Percentiles rank a stretch among this genome's conserved stretches.
phyloP scores from a whole-genome alignment of 2,113 vertebrate genomes.

The Todiramphus chloris region DNA sequence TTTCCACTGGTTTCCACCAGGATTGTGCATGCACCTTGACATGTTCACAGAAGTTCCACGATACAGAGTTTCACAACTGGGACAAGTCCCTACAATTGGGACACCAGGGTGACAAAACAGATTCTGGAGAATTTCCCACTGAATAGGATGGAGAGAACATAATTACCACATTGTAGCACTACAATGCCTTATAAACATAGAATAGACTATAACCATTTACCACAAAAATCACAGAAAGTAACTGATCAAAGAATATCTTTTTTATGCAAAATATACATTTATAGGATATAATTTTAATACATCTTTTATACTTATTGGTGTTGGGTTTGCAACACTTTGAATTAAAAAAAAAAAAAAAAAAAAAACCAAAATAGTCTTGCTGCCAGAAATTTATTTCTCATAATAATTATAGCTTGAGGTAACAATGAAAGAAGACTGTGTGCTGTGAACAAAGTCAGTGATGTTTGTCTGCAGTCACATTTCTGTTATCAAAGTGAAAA shows the following conservation, averaged over 20 bases:
- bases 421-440: constrained; percentile 75
- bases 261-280: constrained; percentile 85
- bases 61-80: constrained; percentile 82
- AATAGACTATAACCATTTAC: constrained; percentile 77
- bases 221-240: constrained; percentile 81
- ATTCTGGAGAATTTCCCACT: constrained; percentile 75
- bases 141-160: constrained; percentile 76
- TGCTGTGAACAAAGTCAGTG: constrained; percentile 61
- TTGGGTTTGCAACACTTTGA: constrained; percentile 49
- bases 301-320: constrained; percentile 69
- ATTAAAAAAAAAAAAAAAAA: constrained; percentile 45
- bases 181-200: constrained; percentile 79
- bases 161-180: constrained; percentile 80
- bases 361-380: constrained; percentile 66
- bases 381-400: constrained; percentile 76
- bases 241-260: constrained; percentile 77
- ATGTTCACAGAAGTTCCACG: constrained; percentile 85
- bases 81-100: constrained; percentile 75
- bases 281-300: constrained; percentile 74
- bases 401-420: constrained; percentile 75
- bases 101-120: constrained; percentile 75
- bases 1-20: constrained; percentile 69
- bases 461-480: constrained; percentile 49
- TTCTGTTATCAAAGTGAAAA: constrained; percentile 66
- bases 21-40: constrained; percentile 87